Conservation (phyloP, 1,140 invertebrate species). For the Lordiphosa clarofinis region DNA sequence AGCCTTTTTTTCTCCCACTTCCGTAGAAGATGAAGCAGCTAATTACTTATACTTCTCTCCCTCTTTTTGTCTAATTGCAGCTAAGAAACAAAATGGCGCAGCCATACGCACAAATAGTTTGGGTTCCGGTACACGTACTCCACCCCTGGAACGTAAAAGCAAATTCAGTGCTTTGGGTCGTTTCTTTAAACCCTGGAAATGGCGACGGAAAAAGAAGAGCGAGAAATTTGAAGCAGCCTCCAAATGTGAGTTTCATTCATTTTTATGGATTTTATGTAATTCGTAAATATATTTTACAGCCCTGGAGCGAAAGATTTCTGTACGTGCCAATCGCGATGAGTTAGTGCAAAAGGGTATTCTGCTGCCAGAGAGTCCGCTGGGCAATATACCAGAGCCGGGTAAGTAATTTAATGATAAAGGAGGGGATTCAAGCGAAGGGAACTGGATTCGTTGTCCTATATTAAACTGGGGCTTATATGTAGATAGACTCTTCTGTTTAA, state of each 20-base stretch:
- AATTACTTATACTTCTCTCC: conserved; percentile 12
- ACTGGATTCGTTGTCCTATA: too few species aligned
- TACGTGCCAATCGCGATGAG: conserved; percentile 97
- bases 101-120: conserved; percentile 91
- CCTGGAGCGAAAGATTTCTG: conserved; percentile 98
- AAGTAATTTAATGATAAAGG: conserved; percentile 71
- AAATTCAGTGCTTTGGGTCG: conserved; percentile 95
- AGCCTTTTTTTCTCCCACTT: conserved; percentile 38
- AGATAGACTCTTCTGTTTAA: too few species aligned
- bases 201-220: conserved; percentile 99
- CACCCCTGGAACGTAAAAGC: conserved; percentile 91
- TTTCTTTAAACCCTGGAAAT: conserved; percentile 99
- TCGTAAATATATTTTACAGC: conserved; percentile 83
- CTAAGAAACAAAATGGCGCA: conserved; percentile 95
- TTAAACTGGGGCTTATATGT: too few species aligned
- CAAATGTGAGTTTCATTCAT: conserved; percentile 87
- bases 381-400: conserved; percentile 90
- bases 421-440: background rate
- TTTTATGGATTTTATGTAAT: background rate
- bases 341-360: conserved; percentile 98
- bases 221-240: conserved; percentile 98
- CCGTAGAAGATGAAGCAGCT: conserved; percentile 40
- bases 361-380: conserved; percentile 91
- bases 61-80: conserved; percentile 83
- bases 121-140: conserved; percentile 88